Evolutionary conservation across 2,797 vertebrate genomes (phyloP), one percentile per base, ranked within the genome.

Genomic region (Tragelaphus oryx): DNA sequence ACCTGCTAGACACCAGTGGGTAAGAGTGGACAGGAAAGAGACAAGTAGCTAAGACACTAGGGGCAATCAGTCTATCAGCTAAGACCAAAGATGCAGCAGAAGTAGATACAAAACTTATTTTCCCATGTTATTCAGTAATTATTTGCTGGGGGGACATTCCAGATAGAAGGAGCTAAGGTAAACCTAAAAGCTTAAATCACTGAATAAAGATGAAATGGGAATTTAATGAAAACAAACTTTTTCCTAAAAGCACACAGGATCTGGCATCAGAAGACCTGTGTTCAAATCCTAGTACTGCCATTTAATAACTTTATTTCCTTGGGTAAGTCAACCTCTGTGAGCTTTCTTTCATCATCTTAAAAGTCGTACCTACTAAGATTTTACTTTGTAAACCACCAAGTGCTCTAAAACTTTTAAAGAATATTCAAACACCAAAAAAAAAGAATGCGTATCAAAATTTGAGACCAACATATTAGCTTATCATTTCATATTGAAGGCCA

Each of bases 401-500:
- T 76, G 26, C 28, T 79, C 85, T 75, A 41, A 26, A 91, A 59
- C 26, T 68, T 79, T 83, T 89, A 87, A 87, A 89, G 57, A 95
- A 18, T 89, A 22, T 8, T 22, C 26, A 87, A 62, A 90, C 1
- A 60, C 26, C 24, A 76, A 85, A 84, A 89, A 26, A 79, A 89
- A n/a, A n/a, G 52, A 71, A 91, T 83, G 33, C 37, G 74, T 52
- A 93, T 24, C 87, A 92, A 95, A 96, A 94, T 85, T 41, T 4
- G 13, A 96, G 17, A 81, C 46, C 37, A 92, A 92, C 81, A 74
- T 62, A 90, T 71, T 52, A 87, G 28, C 37, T 82, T 48, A 57
- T 60, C 37, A 55, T 76, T 94, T 94, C 60, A 59, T 4, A 93
- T 3, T 80, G 37, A 83, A 62, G 46, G 30, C 5, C 50, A 81